Percentiles rank a stretch among this genome's conserved stretches.
phyloP scores from a whole-genome alignment of 2,888 invertebrate genomes.

The Schizotus pectinicornis region DNA sequence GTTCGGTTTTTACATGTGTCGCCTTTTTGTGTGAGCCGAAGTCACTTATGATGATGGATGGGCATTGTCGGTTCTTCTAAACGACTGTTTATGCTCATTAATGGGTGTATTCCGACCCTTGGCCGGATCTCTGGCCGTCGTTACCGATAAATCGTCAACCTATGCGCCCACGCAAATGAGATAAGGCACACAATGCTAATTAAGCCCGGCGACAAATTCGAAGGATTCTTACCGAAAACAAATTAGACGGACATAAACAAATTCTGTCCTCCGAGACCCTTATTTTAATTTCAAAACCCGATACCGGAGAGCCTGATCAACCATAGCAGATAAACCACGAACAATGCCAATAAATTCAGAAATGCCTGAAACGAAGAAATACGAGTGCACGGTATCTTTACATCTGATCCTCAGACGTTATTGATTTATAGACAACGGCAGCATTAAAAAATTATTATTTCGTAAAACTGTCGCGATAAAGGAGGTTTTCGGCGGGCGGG shows the following conservation, averaged over 20 bases:
- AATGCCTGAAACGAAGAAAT: conserved; percentile 38
- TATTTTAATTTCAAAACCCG: conserved; percentile 14
- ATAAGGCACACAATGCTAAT: too few relatives aligned
- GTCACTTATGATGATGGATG: conserved; percentile 52
- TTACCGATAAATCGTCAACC: conserved; percentile 1
- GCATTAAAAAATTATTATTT: conserved; percentile 19
- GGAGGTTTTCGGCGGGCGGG: neutral
- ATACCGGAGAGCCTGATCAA: conserved; percentile 17
- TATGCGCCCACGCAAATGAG: neutral
- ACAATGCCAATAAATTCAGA: conserved; percentile 39
- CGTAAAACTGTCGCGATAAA: conserved; percentile 20
- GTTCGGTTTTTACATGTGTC: conserved; percentile 45
- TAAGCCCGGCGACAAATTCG: too few relatives aligned
- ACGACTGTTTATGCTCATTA: conserved; percentile 49
- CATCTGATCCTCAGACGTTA: conserved; percentile 44
- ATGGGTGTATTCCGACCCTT: conserved; percentile 33
- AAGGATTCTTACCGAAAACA: too few relatives aligned
- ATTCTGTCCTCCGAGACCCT: neutral
- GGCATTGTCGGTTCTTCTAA: conserved; percentile 43
- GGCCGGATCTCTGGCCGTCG: neutral
- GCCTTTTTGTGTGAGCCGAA: conserved; percentile 45
- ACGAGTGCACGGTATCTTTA: conserved; percentile 44
- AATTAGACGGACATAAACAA: too few relatives aligned
- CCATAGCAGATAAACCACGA: conserved; percentile 33
- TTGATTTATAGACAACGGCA: conserved; percentile 42